phyloP scores from a whole-genome alignment of 2,797 vertebrate species.

The Eutrigla gurnardus region DNA sequence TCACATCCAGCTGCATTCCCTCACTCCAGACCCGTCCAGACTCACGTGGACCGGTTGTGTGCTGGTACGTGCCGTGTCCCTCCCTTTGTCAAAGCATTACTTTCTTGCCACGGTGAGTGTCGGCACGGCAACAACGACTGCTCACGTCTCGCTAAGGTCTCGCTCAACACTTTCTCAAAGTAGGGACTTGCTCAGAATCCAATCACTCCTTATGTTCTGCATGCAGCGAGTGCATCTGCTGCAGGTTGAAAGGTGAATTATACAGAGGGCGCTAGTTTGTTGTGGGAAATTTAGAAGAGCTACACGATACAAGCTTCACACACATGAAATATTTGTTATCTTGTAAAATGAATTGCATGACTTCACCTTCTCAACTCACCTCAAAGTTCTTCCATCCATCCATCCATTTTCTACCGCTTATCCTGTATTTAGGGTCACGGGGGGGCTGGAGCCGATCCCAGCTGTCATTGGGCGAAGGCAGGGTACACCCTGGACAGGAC shows the following conservation, averaged over 20 bases:
- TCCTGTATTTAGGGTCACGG: no score
- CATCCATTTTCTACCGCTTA: no score
- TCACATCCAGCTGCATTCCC: slow-evolving; percentile 35
- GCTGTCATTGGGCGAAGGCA: no score
- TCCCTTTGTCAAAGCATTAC: slow-evolving; percentile 27
- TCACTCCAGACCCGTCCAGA: slow-evolving; percentile 22
- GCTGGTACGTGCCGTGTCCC: not conserved
- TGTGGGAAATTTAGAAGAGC: slow-evolving; percentile 13
- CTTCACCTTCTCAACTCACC: slow-evolving; percentile 1
- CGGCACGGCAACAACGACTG: not conserved
- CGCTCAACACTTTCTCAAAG: slow-evolving; percentile 8
- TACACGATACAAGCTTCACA: slow-evolving; percentile 22
- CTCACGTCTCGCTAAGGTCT: not conserved
- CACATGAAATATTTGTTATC: slow-evolving; percentile 11
- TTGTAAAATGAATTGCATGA: slow-evolving; percentile 5
- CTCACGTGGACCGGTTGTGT: slow-evolving; percentile 29
- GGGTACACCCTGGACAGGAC: no score
- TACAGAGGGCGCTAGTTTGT: slow-evolving; percentile 5
- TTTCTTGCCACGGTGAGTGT: slow-evolving; percentile 53
- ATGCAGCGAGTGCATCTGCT: slow-evolving; percentile 1
- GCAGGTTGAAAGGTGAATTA: slow-evolving; percentile 14
- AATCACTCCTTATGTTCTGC: slow-evolving; percentile 4
- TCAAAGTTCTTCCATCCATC: not conserved
- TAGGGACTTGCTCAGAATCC: slow-evolving; percentile 7
- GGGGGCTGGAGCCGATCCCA: no score